A percentile compares a stretch with the other conserved stretches of the same genome.
These are phyloP conservation scores for Diarsia dahlii DNA, from an alignment of 2,888 invertebrate genomes.

Conservation along the genomic window DNA sequence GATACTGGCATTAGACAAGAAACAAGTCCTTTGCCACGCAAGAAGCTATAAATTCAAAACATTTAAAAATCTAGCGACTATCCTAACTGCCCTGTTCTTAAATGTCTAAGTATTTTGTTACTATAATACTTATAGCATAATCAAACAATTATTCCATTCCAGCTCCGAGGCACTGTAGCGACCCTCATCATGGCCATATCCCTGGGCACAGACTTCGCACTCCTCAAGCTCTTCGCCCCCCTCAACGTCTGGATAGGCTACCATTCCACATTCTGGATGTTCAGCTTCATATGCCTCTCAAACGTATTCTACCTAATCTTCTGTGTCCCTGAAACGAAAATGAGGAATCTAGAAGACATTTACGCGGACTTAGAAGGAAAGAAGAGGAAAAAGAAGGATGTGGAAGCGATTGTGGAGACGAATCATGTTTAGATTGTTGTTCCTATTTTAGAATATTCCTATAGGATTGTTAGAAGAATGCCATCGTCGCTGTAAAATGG, in stretches of 20 bases:
- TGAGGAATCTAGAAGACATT: constrained; percentile 97
- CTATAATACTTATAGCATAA: no score
- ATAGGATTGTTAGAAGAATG: neutral
- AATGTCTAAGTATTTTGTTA: no score
- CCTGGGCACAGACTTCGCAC: constrained; percentile 95
- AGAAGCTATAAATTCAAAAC: no score
- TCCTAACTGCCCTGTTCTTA: no score
- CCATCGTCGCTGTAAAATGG: constrained; percentile 14
- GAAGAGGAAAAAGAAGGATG: constrained; percentile 73
- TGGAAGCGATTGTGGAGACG: constrained; percentile 73
- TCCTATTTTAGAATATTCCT: constrained; percentile 23
- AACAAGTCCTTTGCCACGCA: no score
- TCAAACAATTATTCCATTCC: constrained; percentile 32
- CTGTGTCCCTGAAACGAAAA: constrained; percentile 98
- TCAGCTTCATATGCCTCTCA: constrained; percentile 93
- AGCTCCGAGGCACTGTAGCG: constrained; percentile 87
- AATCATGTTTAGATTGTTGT: constrained; percentile 71
- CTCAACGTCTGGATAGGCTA: constrained; percentile 92
- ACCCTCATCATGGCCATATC: constrained; percentile 91
- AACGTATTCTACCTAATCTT: constrained; percentile 95
- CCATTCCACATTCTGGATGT: constrained; percentile 95
- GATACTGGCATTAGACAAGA: no score
- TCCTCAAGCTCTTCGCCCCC: constrained; percentile 95
- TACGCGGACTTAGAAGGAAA: constrained; percentile 94
- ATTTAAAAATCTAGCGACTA: no score